phyloP scores from a whole-genome alignment of 2,113 vertebrate genomes.

The Menidia beryllina region DNA sequence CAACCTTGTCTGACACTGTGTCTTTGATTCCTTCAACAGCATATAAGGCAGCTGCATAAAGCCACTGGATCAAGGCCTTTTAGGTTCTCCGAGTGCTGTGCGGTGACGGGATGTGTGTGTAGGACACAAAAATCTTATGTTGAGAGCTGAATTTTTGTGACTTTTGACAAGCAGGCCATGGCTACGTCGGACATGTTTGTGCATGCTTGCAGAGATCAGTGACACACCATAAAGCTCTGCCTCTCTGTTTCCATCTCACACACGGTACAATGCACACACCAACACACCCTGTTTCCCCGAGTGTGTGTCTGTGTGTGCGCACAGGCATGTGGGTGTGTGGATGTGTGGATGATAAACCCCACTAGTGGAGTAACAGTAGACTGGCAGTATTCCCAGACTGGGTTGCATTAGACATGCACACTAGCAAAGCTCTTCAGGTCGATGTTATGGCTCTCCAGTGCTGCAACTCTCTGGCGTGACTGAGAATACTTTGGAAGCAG shows the following conservation, averaged over 20 bases:
- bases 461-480: slow-evolving; percentile 64
- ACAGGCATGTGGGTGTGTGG: slow-evolving; percentile 57
- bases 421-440: slow-evolving; percentile 78
- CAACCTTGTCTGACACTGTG: background rate
- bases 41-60: slow-evolving; percentile 3
- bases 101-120: slow-evolving; percentile 27
- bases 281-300: slow-evolving; percentile 36
- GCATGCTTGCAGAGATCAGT: slow-evolving; percentile 75
- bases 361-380: slow-evolving; percentile 78
- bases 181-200: slow-evolving; percentile 72
- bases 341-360: slow-evolving; percentile 75
- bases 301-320: slow-evolving; percentile 48
- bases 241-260: slow-evolving; percentile 44
- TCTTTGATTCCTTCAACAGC: background rate
- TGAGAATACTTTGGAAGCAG: slow-evolving; percentile 56
- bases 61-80: slow-evolving; percentile 11
- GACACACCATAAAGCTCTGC: slow-evolving; percentile 72
- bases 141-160: slow-evolving; percentile 74
- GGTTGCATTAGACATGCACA: slow-evolving; percentile 79
- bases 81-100: background rate
- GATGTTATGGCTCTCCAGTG: slow-evolving; percentile 71
- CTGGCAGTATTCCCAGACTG: slow-evolving; percentile 81
- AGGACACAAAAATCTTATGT: slow-evolving; percentile 49
- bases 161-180: slow-evolving; percentile 76
- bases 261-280: slow-evolving; percentile 16